Evolutionary conservation across 1,140 invertebrate genomes (phyloP).

Genomic region (Ruditapes philippinarum): DNA sequence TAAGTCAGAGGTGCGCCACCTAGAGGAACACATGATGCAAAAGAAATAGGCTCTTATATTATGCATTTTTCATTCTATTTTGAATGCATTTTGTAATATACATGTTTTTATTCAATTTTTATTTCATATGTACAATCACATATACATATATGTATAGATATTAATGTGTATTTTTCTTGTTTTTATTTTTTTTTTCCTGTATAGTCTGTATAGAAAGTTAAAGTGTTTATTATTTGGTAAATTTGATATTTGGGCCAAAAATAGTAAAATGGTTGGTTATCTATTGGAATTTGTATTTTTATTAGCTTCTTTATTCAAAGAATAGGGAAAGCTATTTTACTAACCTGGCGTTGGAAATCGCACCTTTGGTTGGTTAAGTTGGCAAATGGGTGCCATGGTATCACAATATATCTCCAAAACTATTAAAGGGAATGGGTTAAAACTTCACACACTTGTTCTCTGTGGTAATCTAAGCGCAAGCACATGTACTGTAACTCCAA

Average conservation of each 20-base stretch:
- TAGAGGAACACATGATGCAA: conserved; percentile 76
- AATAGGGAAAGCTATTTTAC: too few relatives aligned
- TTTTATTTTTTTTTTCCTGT: too few relatives aligned
- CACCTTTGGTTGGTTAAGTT: too few relatives aligned
- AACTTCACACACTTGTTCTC: too few relatives aligned
- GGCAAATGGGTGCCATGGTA: too few relatives aligned
- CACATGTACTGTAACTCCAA: too few relatives aligned
- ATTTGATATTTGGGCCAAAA: background rate
- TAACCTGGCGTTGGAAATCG: too few relatives aligned
- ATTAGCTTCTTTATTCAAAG: too few relatives aligned
- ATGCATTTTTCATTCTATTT: background rate
- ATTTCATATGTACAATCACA: conserved; percentile 29
- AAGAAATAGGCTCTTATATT: conserved; percentile 47
- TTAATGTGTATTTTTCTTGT: background rate
- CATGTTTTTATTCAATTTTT: conserved; percentile 10
- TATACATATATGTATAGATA: background rate
- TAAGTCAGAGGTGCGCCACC: conserved; percentile 96
- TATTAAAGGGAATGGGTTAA: too few relatives aligned
- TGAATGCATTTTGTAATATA: conserved; percentile 34
- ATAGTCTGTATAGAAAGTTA: too few relatives aligned
- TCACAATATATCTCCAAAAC: too few relatives aligned
- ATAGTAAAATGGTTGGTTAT: background rate
- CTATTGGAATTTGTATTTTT: background rate
- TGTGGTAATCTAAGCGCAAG: too few relatives aligned
- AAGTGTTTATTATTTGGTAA: background rate